These are phyloP conservation scores for Rhinopithecus roxellana DNA, from an alignment of 2,113 vertebrate genomes.

Conservation along the genomic window DNA sequence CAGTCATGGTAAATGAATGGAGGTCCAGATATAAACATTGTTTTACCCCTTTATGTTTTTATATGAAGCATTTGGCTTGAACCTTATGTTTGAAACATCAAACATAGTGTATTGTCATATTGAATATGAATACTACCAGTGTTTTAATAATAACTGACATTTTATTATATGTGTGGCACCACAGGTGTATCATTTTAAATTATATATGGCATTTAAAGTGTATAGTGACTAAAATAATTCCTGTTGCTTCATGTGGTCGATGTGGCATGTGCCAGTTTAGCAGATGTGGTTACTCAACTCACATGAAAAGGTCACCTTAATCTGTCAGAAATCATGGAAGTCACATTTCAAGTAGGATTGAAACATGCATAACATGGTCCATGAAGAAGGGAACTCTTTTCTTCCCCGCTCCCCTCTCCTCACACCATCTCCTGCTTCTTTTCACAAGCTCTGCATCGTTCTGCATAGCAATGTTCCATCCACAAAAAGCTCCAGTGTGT, in stretches of 20 bases:
- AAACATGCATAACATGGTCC: neutral
- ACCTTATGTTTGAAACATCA: slow-evolving; percentile 20
- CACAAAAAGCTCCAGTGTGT: rapidly evolving
- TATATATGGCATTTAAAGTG: neutral
- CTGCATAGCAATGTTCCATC: neutral
- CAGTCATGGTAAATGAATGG: neutral
- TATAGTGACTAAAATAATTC: slow-evolving; percentile 49
- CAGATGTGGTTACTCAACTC: neutral
- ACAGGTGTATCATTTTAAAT: slow-evolving; percentile 48
- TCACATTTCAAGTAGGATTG: neutral
- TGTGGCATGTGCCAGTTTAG: neutral
- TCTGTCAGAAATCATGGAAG: neutral
- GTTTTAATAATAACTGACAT: slow-evolving; percentile 29
- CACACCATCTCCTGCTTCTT: rapidly evolving
- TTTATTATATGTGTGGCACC: slow-evolving; percentile 11
- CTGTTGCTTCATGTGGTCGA: slow-evolving; percentile 31
- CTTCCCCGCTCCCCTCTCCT: neutral
- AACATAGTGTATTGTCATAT: neutral
- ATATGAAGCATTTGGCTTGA: slow-evolving; percentile 22
- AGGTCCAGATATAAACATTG: neutral
- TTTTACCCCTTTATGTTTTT: slow-evolving; percentile 32
- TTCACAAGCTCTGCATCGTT: neutral
- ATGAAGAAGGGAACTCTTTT: neutral
- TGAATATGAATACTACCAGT: neutral
- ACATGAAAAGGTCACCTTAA: slow-evolving; percentile 8